These are phyloP conservation scores for Tachycineta bicolor DNA, from an alignment of 2,113 vertebrate species.

Conservation along the genomic window DNA sequence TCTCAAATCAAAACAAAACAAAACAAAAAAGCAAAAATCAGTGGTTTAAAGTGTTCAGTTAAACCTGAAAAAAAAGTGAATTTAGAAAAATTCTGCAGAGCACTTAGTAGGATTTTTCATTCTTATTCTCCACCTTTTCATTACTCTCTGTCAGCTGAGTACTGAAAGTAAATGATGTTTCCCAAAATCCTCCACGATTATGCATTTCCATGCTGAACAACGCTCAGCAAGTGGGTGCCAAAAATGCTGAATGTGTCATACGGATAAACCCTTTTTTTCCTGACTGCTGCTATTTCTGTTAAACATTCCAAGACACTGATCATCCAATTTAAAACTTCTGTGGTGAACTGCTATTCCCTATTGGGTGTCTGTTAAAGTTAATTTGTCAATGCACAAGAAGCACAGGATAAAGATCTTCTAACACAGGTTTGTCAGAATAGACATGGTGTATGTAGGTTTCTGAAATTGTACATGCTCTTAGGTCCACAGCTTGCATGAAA, in stretches of 20 bases:
- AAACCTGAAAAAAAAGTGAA: not conserved
- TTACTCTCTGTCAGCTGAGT: not conserved
- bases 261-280: not conserved
- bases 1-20: not conserved
- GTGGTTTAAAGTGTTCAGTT: not conserved
- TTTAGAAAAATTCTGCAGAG: not conserved
- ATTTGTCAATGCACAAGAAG: slow-evolving; percentile 34
- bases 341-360: slow-evolving; percentile 17
- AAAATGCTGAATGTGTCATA: not conserved
- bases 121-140: not conserved
- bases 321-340: slow-evolving; percentile 25
- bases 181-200: not conserved
- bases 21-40: not conserved
- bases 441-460: not conserved
- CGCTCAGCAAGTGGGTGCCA: not conserved
- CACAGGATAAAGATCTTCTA: not conserved
- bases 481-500: not conserved
- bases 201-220: not conserved
- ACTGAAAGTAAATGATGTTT: not conserved
- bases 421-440: not conserved
- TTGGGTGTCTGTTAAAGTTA: slow-evolving; percentile 33
- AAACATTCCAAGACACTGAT: slow-evolving; percentile 30
- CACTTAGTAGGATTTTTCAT: not conserved
- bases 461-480: not conserved
- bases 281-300: slow-evolving; percentile 24